Evolutionary conservation across 2,797 vertebrate genomes (phyloP).

Genomic region (Emys orbicularis): DNA sequence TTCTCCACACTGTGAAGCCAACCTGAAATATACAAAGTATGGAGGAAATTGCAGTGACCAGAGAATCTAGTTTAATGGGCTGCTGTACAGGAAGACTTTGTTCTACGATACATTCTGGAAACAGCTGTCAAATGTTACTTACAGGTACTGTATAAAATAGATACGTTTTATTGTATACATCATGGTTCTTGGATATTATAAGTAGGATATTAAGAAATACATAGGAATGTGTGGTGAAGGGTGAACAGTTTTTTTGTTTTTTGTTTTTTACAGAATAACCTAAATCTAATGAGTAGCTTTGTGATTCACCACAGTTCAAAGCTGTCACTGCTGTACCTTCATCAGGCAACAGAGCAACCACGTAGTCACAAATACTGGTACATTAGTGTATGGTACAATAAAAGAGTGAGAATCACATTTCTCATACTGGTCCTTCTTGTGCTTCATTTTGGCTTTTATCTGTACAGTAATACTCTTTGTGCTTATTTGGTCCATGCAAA

Average conservation of each 20-base stretch:
- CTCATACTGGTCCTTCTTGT: slow-evolving; percentile 74
- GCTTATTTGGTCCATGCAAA: slow-evolving; percentile 82
- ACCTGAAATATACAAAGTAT: slow-evolving; percentile 50
- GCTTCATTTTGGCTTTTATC: slow-evolving; percentile 71
- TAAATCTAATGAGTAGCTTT: slow-evolving; percentile 58
- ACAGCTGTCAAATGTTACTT: slow-evolving; percentile 73
- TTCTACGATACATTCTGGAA: slow-evolving; percentile 76
- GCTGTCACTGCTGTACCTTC: slow-evolving; percentile 59
- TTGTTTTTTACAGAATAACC: slow-evolving; percentile 59
- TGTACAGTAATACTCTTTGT: slow-evolving; percentile 74
- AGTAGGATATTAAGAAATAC: slow-evolving; percentile 65
- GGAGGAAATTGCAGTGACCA: slow-evolving; percentile 68
- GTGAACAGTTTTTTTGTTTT: slow-evolving; percentile 25
- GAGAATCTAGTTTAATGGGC: slow-evolving; percentile 74
- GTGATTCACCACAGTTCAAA: slow-evolving; percentile 62
- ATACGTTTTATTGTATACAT: slow-evolving; percentile 78
- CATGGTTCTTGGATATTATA: slow-evolving; percentile 52
- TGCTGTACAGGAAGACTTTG: slow-evolving; percentile 76
- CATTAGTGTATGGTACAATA: slow-evolving; percentile 39
- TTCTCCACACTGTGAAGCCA: background rate
- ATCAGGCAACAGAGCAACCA: slow-evolving; percentile 71
- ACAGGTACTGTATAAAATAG: slow-evolving; percentile 79
- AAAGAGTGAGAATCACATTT: slow-evolving; percentile 62
- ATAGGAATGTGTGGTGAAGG: slow-evolving; percentile 44
- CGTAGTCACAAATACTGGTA: slow-evolving; percentile 56